Base-by-base conservation (phyloP, 1,140 invertebrate genomes). In the Leptoteleia sp. region DNA sequence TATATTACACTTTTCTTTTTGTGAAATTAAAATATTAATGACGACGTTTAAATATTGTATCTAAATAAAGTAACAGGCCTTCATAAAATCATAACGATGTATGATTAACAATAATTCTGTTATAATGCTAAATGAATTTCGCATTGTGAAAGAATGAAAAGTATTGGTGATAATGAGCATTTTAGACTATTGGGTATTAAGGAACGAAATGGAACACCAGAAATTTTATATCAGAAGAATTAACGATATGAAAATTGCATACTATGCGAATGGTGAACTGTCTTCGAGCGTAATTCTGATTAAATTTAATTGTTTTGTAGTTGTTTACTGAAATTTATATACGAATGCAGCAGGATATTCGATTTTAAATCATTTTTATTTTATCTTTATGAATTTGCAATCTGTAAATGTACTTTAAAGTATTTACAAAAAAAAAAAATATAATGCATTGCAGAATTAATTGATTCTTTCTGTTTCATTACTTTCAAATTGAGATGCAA, bases 371-470 rank as follows among this genome's bases (percentile, higher is more conserved):
- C n/a, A 6, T 3, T 42, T 29, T 72, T 54, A 38, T 35, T 52
- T 37, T 54, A 45, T 22, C 45, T 43, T 55, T 67, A 50, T 5
- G 9, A 52, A 54, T 64, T 73, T 11, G 57, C 57, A 47, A 64
- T 62, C 50, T 64, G 40, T 55, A 64, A 13, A 64, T 75, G 59
- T 65, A 75, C 59, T 75, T 65, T 38, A 75, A 55, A 64, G 25
- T 73, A 73, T 73, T 73, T 57, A 73, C 38, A 48, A 45, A 65
- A 75, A 75, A 75, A 48, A 45, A 65, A 75, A 75, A 75, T 75
- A 75, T 65, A 75, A 59, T 57, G 57, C 70, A 73, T 65, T 65
- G 37, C 59, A 61, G 11, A 65, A 65, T 50, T 65, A 27, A 29
- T 19, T 7, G n/a, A n/a, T n/a, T n/a, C n/a, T n/a, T n/a, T 45